Conservation (phyloP, 2,113 vertebrate genomes). For the Diphyllodes magnificus region DNA sequence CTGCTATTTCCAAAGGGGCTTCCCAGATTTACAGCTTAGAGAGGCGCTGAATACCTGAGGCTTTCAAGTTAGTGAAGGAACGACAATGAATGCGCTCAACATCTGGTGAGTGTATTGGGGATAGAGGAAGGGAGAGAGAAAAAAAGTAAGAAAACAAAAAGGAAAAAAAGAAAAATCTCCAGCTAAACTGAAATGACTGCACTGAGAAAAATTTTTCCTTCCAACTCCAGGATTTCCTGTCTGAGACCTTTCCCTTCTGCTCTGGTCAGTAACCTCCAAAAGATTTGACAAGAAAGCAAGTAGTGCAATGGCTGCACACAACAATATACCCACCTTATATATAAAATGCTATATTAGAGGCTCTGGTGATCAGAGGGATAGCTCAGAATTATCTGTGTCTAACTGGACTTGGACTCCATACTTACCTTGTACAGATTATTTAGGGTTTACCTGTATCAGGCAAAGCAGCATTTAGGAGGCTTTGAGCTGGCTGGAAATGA, state of each 20-base stretch:
- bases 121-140: accelerated
- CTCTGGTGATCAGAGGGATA: not conserved
- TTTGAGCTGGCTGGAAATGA: not conserved
- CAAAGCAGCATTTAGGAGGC: not conserved
- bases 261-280: not conserved
- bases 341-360: not conserved
- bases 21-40: constrained; percentile 36
- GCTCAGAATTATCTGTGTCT: not conserved
- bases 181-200: not conserved
- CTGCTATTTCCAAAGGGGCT: constrained; percentile 50
- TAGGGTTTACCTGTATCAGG: not conserved
- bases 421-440: not conserved
- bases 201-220: not conserved
- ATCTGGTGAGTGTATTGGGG: not conserved
- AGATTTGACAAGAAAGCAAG: not conserved
- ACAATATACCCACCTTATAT: not conserved
- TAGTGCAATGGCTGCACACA: not conserved
- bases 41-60: not conserved
- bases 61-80: not conserved
- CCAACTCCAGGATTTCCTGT: not conserved
- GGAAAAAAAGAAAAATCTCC: not conserved
- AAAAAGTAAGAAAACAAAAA: too few relatives aligned
- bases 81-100: not conserved
- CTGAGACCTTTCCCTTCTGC: not conserved
- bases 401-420: not conserved